Base-by-base conservation (phyloP, 1,140 invertebrate species). In the Diachasmimorpha longicaudata region DNA sequence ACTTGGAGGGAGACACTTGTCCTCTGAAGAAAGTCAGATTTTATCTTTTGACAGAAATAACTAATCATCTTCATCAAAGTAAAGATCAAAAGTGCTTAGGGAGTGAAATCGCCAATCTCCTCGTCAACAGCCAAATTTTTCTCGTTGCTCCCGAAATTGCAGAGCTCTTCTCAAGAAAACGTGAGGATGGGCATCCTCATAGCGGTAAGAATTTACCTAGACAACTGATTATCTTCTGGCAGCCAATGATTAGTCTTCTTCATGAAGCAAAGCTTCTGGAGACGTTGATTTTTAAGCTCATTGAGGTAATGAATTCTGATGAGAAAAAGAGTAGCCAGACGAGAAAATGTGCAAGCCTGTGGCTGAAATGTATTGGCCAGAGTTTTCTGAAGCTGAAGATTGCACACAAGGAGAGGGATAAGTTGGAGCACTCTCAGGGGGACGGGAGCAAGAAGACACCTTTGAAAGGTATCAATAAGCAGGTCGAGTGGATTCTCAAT, bases 221-320 rank as follows among this genome's bases (percentile, higher is more conserved):
- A 10, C 73, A 36, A 42, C 81, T 89, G 44, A 72, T 85, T 0
- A 39, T 76, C 80, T 90, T 90, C 87, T 92, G 90, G 91, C 78
- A 90, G 83, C 80, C 88, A 66, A 83, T 92, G 55, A 84, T 92
- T 25, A 81, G 83, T 74, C 86, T 90, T 68, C 78, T 92, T 6
- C 89, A 91, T 76, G 85, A 86, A 42, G 87, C 89, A 82, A 87
- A 90, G 76, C 78, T 91, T n/a, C 73, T 92, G 25, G 79, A 89
- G 68, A 77, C 83, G 0, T 85, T 92, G 68, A 82, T 91, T 68
- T 70, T 89, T 36, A 85, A 85, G 73, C 81, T 92, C n/a, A 84
- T 91, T 13, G 79, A 88, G 75, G 78, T 91, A 21, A 83, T 89
- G 25, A 79, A 90, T 77, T 80, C 81, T 75, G 31, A 31, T 31